phyloP scores from a whole-genome alignment of 2,888 invertebrate genomes.

The Seladonia tumulorum region DNA sequence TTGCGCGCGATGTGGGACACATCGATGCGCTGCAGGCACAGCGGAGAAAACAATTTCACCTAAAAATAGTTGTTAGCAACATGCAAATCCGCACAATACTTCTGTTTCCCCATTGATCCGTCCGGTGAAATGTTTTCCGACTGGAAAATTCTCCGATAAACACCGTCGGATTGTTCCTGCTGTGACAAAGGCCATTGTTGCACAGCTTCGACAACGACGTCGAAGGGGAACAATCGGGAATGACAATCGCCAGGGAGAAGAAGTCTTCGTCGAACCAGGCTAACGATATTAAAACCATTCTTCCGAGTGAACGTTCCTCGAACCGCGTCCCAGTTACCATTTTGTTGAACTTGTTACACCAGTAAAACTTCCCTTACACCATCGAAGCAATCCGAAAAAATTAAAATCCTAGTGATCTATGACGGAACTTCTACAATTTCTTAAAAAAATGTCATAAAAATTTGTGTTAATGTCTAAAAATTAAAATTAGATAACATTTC shows the following conservation, averaged over 20 bases:
- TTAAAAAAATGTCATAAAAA: too few relatives aligned
- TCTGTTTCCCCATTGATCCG: constrained; percentile 27
- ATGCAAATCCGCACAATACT: background rate
- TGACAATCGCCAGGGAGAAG: constrained; percentile 49
- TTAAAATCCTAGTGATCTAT: background rate
- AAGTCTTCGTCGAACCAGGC: constrained; percentile 13
- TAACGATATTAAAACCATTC: constrained; percentile 22
- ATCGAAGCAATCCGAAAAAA: background rate
- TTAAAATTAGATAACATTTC: too few relatives aligned
- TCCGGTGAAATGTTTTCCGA: constrained; percentile 40
- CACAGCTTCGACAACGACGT: constrained; percentile 49
- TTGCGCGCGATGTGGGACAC: background rate
- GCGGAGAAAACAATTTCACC: background rate
- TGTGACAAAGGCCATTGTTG: constrained; percentile 67
- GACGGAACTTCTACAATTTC: too few relatives aligned
- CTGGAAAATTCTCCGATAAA: constrained; percentile 58
- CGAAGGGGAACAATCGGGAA: constrained; percentile 52
- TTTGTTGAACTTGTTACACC: background rate
- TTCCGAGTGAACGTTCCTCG: constrained; percentile 10
- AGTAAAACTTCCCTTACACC: background rate
- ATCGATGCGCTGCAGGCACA: background rate
- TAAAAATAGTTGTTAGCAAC: background rate
- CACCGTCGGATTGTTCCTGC: constrained; percentile 36
- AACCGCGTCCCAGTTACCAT: background rate
- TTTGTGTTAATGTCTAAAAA: too few relatives aligned